Evolutionary conservation across 2,888 invertebrate genomes (phyloP), one percentile per base, ranked within the genome.

Genomic region (Molorchus minor): DNA sequence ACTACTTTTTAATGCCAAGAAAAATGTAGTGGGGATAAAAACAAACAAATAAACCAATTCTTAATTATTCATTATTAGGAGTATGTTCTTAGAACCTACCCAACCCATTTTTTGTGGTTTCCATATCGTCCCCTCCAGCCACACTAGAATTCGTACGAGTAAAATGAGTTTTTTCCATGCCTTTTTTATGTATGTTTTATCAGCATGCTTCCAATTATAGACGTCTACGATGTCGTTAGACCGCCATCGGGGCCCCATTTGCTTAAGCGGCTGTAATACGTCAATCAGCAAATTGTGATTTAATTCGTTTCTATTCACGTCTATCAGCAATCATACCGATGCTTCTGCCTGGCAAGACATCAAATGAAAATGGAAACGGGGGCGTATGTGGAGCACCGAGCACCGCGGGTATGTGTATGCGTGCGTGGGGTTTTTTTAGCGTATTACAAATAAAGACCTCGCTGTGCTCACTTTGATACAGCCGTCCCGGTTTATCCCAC

Each of bases 401-500:
- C 8, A 25, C 4, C 25, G 44, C 10, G 41, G 15, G 19, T 44
- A 25, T 45, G 45, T 38, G 5, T 15, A 15, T 38, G 38, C 5
- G 17, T 15, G 16, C 38, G 10, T 38, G 15, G 10, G 33, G 33
- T 3, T 3, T 15, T 38, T 38, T 38, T 38, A 38, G 15, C 38
- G 17, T 38, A 49, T 49, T 36, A 16, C 33, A 16, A 56, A 62
- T 52, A 58, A 62, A 57, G 46, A 38, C 52, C 52, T 44, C 41
- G 47, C 21, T 21, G 29, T 21, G 46, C 47, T 41, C 59, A 61
- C 52, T 58, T 61, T 59, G 56, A 56, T 54, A 56, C 46, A 56
- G 56, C 44, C 43, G 41, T 36, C 19, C 44, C 36, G 33, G 47
- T 43, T 49, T 55, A 62, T 60, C 60, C 56, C 55, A 64, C 64